Evolutionary conservation across 2,113 vertebrate species (phyloP), one percentile per base, ranked within the genome.

Genomic region (Rhea americana): DNA sequence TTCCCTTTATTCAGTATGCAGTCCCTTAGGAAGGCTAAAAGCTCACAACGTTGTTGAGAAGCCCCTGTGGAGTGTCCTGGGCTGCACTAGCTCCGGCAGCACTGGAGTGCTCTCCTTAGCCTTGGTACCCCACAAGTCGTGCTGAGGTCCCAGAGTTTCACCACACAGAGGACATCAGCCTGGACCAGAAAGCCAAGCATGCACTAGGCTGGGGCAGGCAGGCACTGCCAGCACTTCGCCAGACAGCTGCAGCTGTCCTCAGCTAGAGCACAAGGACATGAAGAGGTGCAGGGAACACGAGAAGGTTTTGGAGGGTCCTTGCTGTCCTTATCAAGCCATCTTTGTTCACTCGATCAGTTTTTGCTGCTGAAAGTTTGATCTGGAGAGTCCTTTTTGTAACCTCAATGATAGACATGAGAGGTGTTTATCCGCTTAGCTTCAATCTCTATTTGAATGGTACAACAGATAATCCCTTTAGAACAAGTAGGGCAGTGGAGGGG

Each of bases 361-460:
- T 55, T 85, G 75, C 50, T 85, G 50, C 68, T 92, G 68, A 28
- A 76, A 85, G 80, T 90, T 75, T 92, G 82, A 87, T 74, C 51
- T 88, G 79, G n/a, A 74, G 87, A 94, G 89, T 93, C 95, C 96
- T 95, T 93, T 90, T 92, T 89, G 96, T 96, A 95, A 96, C 89
- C 97, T 94, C 86, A 96, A 71, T 65, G 93, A 96, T 72, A 94
- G 89, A 94, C 94, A 89, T 0, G 2, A 95, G 91, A 96, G 82
- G 89, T 77, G 96, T 97, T 98, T 98, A 98, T 98, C 98, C 98
- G 96, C 97, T 99, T 98, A 99, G 96, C 95, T 96, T 97, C 98
- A 98, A 98, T 98, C 98, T 98, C 97, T 78, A 94, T 96, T 96
- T 95, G 96, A 97, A 97, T 83, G 55, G 80, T 82, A 94, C 95